Percentiles rank a stretch among this genome's conserved stretches.
Conservation (phyloP, 2,113 vertebrate species). For the Oryctolagus cuniculus region mOryCun1.1 NC_091443.1:98185001-98185500, state of each 20-base stretch:
- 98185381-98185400: not conserved
- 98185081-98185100: not conserved
- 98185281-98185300: too few species aligned
- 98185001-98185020: not conserved
- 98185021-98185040: not conserved
- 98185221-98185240: not conserved
- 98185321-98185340: not conserved
- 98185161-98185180: not conserved
- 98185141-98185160: not conserved
- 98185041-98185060: not conserved
- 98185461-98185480: fast-evolving
- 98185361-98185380: not conserved
- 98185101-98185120: not conserved
- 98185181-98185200: not conserved
- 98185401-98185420: not conserved
- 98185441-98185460: fast-evolving
- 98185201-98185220: not conserved
- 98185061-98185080: not conserved
- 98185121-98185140: not conserved
- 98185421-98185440: not conserved
- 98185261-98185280: not conserved
- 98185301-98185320: not conserved
- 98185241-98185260: not conserved
- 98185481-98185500: not conserved
- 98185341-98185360: not conserved